Evolutionary conservation across 2,113 vertebrate species (phyloP), one percentile per base, ranked within the genome.

Genomic region (Heterotis niloticus): DNA sequence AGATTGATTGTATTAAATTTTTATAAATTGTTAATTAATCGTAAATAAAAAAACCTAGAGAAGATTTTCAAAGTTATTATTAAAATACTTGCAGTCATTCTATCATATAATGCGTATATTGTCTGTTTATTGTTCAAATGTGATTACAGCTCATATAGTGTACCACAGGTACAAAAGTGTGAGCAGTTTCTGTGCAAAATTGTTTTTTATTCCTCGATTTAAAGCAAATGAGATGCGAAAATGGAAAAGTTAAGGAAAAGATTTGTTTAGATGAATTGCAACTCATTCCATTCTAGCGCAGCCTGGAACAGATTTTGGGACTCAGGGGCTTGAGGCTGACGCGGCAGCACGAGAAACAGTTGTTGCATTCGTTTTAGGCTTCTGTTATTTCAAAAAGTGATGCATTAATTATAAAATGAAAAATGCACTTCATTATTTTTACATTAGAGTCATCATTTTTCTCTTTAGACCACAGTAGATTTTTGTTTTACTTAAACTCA

Each of bases 391-490:
- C 81, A 82, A 83, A 28, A 83, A 81, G 80, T 78, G 71, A 81
- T 83, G 78, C 84, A 83, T 83, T 84, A 83, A 85, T 83, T 81
- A 85, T 66, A 75, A 80, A 73, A 81, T 78, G 84, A 78, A 85
- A 85, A 83, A 85, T 85, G 80, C 77, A 80, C 64, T 82, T 85
- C 78, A 83, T 85, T 83, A 80, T 83, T 83, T 83, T 71, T 67
- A 78, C 60, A 74, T 80, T 84, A 78, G 78, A 80, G 80, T 70
- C 70, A 81, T 80, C 78, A 71, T 76, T 79, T 81, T 79, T 81
- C 71, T 78, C 71, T 85, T 81, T 77, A 80, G 57, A 75, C 78
- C 78, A 69, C 71, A 68, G 65, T 67, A 74, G 74, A 77, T 77
- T 74, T 74, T 73, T 44, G 29, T 69, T 80, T 62, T 75, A 29